Base-by-base conservation (phyloP, 2,888 invertebrate species). In the Agonopterix alstromeriana region DNA sequence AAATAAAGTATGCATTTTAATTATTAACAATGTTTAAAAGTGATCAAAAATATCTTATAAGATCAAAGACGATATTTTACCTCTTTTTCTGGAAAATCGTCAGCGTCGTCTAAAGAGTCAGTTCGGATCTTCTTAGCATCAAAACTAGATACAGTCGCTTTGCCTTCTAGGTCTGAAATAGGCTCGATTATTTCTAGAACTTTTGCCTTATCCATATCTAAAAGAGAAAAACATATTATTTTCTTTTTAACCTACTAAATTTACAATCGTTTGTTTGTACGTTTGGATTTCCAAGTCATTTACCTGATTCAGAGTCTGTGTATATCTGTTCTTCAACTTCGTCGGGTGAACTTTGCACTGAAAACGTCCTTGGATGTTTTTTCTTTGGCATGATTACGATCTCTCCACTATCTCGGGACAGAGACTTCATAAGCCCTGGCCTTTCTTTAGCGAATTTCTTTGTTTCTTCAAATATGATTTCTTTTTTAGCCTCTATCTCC, bases 301-400 rank as follows among this genome's bases (percentile, higher is more conserved):
- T 65, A 89, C 89, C 89, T 53, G 89, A 89, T 76, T 90, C 89
- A 3, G 89, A 89, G 61, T 90, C 89, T 36, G 89, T 88, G 48
- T 89, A 90, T 53, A 90, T 89, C 54, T 90, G 89, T 61, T 89
- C 89, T 63, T 90, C 89, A 17, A 89, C 81, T 77, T 90, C 89
- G 51, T 90, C 89, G 1, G 89, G 89, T 10, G 89, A 89, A 61
- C 89, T 89, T 64, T 90, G 89, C 2, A 90, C 89, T 1, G 89
- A 90, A 51, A 88, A 90, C 10, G 88, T 88, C 53, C 88, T 70
- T 1, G 77, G 62, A 40, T 87, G 87, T 63, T 88, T 88, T 63
- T 88, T 88, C 56, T 88, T 88, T 1, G 88, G 88, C 77, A 88
- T 77, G 10, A 88, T 88, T 3, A 81, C 70, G 49, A 84, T 76